These are phyloP conservation scores for Pachycephala philippinensis DNA, from an alignment of 2,113 vertebrate species.

Conservation along the genomic window DNA sequence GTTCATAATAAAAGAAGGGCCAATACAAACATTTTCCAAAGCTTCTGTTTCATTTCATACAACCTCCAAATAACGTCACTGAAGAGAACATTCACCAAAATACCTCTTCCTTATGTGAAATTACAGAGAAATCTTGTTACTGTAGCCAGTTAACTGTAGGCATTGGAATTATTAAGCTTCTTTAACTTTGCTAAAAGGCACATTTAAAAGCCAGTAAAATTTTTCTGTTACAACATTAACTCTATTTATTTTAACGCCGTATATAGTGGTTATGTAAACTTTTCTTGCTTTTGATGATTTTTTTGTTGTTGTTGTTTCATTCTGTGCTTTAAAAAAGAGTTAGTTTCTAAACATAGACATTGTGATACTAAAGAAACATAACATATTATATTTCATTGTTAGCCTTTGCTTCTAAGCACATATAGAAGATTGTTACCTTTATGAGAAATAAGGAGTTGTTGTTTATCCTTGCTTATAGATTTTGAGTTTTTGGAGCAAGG, in stretches of 20 bases:
- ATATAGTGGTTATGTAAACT: background rate
- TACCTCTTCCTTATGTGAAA: background rate
- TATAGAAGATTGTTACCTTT: background rate
- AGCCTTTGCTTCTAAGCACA: background rate
- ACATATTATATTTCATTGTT: background rate
- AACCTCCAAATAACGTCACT: background rate
- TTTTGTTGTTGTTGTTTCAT: background rate
- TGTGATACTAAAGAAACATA: background rate
- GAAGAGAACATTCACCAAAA: background rate
- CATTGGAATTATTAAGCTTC: background rate
- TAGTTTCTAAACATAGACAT: background rate
- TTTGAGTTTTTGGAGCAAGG: background rate
- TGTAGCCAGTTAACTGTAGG: background rate
- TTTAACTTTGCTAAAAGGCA: background rate
- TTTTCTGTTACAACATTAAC: background rate
- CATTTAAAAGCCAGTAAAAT: background rate
- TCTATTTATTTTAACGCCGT: background rate
- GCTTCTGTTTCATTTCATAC: background rate
- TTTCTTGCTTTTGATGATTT: background rate
- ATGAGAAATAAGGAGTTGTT: background rate
- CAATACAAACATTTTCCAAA: background rate
- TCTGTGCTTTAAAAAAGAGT: background rate
- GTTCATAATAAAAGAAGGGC: background rate
- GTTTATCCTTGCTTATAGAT: background rate
- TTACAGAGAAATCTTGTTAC: background rate